Evolutionary conservation across 2,797 vertebrate genomes (phyloP), one percentile per base, ranked within the genome.

Genomic region (Toxotes lorentzi): DNA sequence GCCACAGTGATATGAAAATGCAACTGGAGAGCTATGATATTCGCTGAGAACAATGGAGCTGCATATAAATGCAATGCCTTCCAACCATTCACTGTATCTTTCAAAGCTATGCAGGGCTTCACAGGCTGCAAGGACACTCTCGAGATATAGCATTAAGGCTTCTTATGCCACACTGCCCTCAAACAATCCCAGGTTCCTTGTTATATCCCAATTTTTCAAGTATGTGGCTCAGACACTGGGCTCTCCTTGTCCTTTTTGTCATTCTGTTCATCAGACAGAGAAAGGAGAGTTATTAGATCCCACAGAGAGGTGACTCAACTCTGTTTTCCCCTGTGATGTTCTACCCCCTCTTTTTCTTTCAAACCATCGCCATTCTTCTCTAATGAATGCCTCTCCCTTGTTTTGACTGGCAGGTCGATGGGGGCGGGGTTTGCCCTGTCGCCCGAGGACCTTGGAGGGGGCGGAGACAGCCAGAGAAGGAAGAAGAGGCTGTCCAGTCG

Each of bases 401-500:
- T 90, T 92, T 90, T 94, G 92, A 93, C 90, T 93, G 91, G 73
- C 90, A 99, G 98, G 94, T 92, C 95, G 0, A 90, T 97, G 85
- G 96, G 95, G 91, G 93, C 93, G 86, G 96, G 96, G 79, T 93
- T 97, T 86, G 95, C 95, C 59, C 89, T 97, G 73, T 95, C 95
- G 82, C 96, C 96, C 0, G 96, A 97, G 0, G 97, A 98, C 86
- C 92, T 96, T 1, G 93, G 90, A 67, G 93, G 92, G 0, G 90
- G 93, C 1, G 93, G 94, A 0, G 97, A 97, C 78, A 94, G 95
- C 77, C 93, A 95, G 67, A 96, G 93, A 89, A 97, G 97, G 90
- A 96, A 96, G 88, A 96, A 93, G 94, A 97, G 96, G 78, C 93
- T 97, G 86, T 93, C 96, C 12, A 95, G 93, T 87, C 94, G 92